Evolutionary conservation across 2,797 vertebrate species (phyloP).

Genomic region (Malurus splendens): DNA sequence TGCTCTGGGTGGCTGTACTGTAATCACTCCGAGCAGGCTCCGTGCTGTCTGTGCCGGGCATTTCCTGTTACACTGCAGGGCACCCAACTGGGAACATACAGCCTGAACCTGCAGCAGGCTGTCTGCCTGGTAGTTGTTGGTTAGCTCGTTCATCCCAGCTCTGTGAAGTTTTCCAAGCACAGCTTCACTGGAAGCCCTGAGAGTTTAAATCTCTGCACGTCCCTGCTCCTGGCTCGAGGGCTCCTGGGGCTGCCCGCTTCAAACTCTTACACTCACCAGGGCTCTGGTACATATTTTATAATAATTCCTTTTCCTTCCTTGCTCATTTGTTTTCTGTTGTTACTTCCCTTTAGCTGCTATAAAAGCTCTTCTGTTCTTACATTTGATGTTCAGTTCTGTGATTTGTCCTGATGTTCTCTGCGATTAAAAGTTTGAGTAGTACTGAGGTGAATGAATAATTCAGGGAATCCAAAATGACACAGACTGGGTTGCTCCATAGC

Average conservation of each 20-base stretch:
- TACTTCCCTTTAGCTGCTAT: neutral
- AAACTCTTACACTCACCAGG: neutral
- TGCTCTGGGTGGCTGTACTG: neutral
- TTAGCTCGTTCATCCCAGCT: neutral
- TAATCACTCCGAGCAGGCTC: neutral
- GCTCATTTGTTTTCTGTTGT: neutral
- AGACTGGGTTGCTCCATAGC: slow-evolving; percentile 10
- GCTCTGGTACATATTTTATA: neutral
- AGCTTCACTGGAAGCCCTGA: neutral
- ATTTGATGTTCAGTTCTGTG: neutral
- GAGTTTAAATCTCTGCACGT: neutral
- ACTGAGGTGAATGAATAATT: slow-evolving; percentile 1
- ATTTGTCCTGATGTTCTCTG: neutral
- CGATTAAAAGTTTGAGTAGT: neutral
- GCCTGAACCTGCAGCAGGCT: neutral
- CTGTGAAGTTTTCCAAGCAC: neutral
- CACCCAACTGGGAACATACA: neutral
- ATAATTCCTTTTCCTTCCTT: neutral
- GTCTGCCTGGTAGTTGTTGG: neutral
- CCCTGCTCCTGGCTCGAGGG: neutral
- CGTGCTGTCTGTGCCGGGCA: neutral
- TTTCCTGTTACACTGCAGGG: neutral
- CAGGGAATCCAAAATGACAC: neutral
- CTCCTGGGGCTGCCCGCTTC: neutral
- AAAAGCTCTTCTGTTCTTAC: neutral